Conservation (phyloP, 1,140 invertebrate species). For the Eueides isabella region DNA sequence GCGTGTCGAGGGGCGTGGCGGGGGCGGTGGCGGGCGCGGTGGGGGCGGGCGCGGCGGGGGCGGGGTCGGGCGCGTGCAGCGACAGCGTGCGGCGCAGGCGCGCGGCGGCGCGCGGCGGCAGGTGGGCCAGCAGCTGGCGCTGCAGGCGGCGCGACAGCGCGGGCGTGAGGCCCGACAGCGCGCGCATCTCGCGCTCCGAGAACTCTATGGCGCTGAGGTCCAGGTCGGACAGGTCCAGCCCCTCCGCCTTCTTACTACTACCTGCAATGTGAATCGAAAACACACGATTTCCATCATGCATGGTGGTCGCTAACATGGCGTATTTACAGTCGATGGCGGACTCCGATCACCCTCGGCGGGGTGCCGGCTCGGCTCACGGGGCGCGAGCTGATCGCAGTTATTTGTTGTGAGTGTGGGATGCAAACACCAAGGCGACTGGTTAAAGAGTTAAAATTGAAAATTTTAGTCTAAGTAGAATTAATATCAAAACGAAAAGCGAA, state of each 20-base stretch:
- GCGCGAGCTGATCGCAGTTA: constrained; percentile 15
- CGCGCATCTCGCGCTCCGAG: constrained; percentile 85
- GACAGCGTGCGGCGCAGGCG: constrained; percentile 85
- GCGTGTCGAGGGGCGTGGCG: constrained; percentile 41
- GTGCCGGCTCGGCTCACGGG: constrained; percentile 24
- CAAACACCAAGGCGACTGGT: constrained; percentile 60
- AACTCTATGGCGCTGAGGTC: constrained; percentile 85
- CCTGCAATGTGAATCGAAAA: constrained; percentile 79
- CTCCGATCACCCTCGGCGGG: constrained; percentile 26
- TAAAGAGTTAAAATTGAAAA: constrained; percentile 63
- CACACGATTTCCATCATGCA: constrained; percentile 82
- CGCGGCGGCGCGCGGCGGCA: constrained; percentile 84
- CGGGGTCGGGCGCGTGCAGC: constrained; percentile 61
- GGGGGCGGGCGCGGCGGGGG: neutral
- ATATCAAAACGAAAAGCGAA: constrained; percentile 67
- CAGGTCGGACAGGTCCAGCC: constrained; percentile 84
- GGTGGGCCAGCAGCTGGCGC: constrained; percentile 84
- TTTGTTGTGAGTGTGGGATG: constrained; percentile 32
- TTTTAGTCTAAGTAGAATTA: constrained; percentile 61
- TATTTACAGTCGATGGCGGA: constrained; percentile 62
- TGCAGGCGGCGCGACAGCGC: constrained; percentile 85
- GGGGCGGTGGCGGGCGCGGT: constrained; percentile 12
- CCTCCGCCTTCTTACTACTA: constrained; percentile 65
- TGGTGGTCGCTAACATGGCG: constrained; percentile 71
- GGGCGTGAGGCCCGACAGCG: constrained; percentile 85